Evolutionary conservation across 2,113 vertebrate genomes (phyloP).

Genomic region (Clupea harengus): DNA sequence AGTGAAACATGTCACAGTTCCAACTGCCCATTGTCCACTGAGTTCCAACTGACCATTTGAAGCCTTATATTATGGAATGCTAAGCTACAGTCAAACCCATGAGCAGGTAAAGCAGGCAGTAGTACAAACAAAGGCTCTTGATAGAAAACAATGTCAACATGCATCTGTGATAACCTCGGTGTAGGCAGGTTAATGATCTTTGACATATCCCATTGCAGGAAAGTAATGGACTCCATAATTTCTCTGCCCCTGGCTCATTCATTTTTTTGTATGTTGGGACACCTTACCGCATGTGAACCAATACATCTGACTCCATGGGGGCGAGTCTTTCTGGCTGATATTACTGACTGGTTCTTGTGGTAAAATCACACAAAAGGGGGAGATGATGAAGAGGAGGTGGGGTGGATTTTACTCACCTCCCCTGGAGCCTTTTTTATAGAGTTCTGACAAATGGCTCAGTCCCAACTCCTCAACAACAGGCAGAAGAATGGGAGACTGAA

Average conservation of each 20-base stretch:
- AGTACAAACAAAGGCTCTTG: not conserved
- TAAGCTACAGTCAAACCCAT: not conserved
- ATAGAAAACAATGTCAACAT: not conserved
- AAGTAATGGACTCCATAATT: not conserved
- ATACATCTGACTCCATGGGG: not conserved
- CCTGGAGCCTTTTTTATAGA: slow-evolving; percentile 51
- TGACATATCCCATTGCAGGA: not conserved
- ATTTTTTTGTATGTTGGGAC: not conserved
- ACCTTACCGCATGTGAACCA: not conserved
- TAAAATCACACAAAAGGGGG: not conserved
- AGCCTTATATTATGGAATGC: not conserved
- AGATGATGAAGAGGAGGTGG: not conserved
- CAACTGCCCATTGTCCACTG: no score
- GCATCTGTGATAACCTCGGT: not conserved
- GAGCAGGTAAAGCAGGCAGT: not conserved
- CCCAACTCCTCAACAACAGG: slow-evolving; percentile 53
- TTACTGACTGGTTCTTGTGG: not conserved
- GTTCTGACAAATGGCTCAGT: slow-evolving; percentile 57
- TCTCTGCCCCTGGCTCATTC: not conserved
- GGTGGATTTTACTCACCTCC: slow-evolving; percentile 28
- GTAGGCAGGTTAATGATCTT: not conserved
- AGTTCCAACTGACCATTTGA: not conserved
- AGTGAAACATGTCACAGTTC: no score
- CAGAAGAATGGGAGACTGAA: slow-evolving; percentile 54
- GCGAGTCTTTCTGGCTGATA: not conserved